Percentiles rank a stretch among this genome's conserved stretches.
phyloP scores from a whole-genome alignment of 2,797 vertebrate genomes.

The Dendrocincla tyrannina region DNA sequence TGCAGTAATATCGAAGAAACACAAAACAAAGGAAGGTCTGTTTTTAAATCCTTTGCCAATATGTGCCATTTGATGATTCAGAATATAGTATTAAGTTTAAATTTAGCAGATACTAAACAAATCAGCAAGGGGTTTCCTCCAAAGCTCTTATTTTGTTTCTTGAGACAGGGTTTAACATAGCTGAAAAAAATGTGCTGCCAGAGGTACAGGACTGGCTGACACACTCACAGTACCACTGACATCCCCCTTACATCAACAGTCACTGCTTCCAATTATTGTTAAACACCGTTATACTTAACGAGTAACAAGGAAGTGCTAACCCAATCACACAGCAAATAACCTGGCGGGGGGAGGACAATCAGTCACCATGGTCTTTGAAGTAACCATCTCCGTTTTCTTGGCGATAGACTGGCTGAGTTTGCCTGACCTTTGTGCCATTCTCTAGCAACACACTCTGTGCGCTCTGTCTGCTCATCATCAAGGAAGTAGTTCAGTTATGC shows the following conservation, averaged over 20 bases:
- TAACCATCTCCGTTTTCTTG: background rate
- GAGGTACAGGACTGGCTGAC: background rate
- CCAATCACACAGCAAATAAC: background rate
- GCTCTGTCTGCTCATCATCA: background rate
- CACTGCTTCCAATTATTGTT: background rate
- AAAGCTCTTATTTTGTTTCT: background rate
- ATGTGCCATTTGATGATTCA: background rate
- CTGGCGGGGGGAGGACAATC: background rate
- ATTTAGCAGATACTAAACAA: background rate
- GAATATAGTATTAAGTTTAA: background rate
- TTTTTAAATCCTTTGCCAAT: background rate
- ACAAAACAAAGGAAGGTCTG: background rate
- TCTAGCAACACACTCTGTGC: background rate
- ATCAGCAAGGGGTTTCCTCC: background rate
- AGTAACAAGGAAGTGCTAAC: background rate
- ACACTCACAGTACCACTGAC: accelerated
- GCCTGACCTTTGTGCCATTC: background rate
- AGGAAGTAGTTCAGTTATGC: background rate
- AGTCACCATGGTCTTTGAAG: background rate
- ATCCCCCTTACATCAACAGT: background rate
- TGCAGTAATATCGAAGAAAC: background rate
- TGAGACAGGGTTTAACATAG: background rate
- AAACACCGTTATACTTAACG: background rate
- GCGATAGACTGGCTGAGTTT: background rate
- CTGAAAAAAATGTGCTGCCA: background rate